These are phyloP conservation scores for Phalacrocorax carbo DNA, from an alignment of 2,113 vertebrate genomes.

Conservation along the genomic window DNA sequence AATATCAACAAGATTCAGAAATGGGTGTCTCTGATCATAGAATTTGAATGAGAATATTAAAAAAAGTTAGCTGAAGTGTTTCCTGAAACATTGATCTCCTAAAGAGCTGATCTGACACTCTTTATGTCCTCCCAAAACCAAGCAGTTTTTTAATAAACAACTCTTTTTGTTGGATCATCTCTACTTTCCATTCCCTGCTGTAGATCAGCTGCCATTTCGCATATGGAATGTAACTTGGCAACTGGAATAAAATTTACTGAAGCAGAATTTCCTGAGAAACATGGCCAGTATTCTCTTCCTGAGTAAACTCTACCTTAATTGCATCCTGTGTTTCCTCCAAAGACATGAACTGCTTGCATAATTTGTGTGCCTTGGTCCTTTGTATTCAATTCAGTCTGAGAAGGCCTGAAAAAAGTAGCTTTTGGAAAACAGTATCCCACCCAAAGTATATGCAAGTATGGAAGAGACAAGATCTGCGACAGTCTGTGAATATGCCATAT, in stretches of 20 bases:
- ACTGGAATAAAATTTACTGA: neutral
- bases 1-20: neutral
- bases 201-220: neutral
- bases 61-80: neutral
- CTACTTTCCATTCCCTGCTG: neutral
- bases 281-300: neutral
- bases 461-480: neutral
- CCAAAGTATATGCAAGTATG: neutral
- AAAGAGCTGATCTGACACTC: neutral
- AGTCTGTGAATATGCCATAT: neutral
- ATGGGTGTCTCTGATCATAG: neutral
- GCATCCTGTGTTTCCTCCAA: neutral
- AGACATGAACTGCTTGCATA: neutral
- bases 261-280: neutral
- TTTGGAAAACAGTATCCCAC: neutral
- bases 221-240: neutral
- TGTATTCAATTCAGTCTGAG: neutral
- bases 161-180: neutral
- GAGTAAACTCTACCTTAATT: neutral
- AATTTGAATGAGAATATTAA: neutral
- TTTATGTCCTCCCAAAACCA: neutral
- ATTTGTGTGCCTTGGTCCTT: neutral
- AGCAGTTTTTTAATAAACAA: neutral
- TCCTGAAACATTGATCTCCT: neutral
- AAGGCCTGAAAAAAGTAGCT: neutral